Conservation (phyloP, 2,797 vertebrate species). For the Apogon hyalosoma region DNA sequence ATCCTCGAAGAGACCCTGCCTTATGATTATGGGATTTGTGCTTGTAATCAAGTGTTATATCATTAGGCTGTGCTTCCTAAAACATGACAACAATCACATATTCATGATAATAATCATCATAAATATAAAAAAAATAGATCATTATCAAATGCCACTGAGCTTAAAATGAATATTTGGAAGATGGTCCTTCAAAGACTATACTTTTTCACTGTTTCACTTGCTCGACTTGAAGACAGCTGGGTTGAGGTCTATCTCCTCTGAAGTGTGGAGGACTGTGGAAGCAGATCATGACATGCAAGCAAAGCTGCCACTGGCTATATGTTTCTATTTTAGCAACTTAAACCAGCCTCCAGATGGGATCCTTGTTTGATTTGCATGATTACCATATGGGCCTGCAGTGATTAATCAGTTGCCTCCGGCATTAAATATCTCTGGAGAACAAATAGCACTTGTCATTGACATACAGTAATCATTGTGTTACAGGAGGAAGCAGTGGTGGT, state of each 20-base stretch:
- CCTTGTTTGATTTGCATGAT: slow-evolving; percentile 23
- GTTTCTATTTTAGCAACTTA: slow-evolving; percentile 53
- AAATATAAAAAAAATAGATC: neutral
- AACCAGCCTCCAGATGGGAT: slow-evolving; percentile 69
- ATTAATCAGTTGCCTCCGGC: slow-evolving; percentile 52
- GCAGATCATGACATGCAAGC: slow-evolving; percentile 23
- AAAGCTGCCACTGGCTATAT: slow-evolving; percentile 59
- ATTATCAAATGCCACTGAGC: neutral
- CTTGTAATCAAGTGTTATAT: slow-evolving; percentile 25
- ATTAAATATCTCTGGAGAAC: slow-evolving; percentile 30
- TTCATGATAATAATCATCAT: neutral
- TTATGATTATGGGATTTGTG: slow-evolving; percentile 28
- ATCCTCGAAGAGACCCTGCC: slow-evolving; percentile 38
- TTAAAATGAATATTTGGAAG: slow-evolving; percentile 3
- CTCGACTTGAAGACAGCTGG: slow-evolving; percentile 15
- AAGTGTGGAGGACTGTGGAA: slow-evolving; percentile 8
- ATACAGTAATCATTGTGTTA: slow-evolving; percentile 25
- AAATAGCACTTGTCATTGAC: slow-evolving; percentile 42
- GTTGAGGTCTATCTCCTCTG: slow-evolving; percentile 2
- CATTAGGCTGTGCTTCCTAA: neutral
- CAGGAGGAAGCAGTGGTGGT: neutral
- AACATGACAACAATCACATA: slow-evolving; percentile 1
- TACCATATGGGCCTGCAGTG: slow-evolving; percentile 59
- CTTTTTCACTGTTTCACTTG: neutral
- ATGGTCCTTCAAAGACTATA: slow-evolving; percentile 6